Percentiles rank a stretch among this genome's conserved stretches.
These are phyloP conservation scores for Campoletis sonorensis DNA, from an alignment of 1,140 invertebrate genomes.

Conservation along the genomic window DNA sequence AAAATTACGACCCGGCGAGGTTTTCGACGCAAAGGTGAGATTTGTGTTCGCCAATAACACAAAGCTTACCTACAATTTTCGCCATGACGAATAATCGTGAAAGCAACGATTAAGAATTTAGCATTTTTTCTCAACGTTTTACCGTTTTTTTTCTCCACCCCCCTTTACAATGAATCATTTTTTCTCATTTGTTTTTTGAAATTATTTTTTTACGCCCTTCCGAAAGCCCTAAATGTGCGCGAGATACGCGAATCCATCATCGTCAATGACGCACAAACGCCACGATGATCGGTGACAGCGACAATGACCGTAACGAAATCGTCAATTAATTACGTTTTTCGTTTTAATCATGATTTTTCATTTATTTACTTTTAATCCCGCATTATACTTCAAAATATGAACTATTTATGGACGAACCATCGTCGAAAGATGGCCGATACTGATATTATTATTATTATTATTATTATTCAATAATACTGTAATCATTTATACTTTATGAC, in stretches of 20 bases:
- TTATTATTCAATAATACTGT: slow-evolving; percentile 10
- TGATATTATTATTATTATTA: too few relatives aligned
- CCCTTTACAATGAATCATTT: slow-evolving; percentile 55
- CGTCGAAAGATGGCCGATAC: slow-evolving; percentile 37
- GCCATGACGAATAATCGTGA: slow-evolving; percentile 39
- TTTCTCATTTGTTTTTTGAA: slow-evolving; percentile 56
- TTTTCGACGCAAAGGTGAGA: slow-evolving; percentile 87
- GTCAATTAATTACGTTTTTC: slow-evolving; percentile 5
- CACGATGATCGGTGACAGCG: slow-evolving; percentile 31
- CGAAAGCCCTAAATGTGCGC: slow-evolving; percentile 37
- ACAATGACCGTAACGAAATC: slow-evolving; percentile 34
- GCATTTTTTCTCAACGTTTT: slow-evolving; percentile 39
- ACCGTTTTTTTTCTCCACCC: slow-evolving; percentile 49
- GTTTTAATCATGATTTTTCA: not conserved
- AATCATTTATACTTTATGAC: not conserved
- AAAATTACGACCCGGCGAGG: slow-evolving; percentile 87
- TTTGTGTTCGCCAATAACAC: slow-evolving; percentile 80
- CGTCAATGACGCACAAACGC: slow-evolving; percentile 33
- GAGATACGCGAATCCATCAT: slow-evolving; percentile 35
- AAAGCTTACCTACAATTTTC: slow-evolving; percentile 77
- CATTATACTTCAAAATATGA: slow-evolving; percentile 19
- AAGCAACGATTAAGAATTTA: slow-evolving; percentile 31
- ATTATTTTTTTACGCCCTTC: slow-evolving; percentile 58
- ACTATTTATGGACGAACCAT: not conserved
- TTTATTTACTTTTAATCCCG: not conserved